Conservation (phyloP, 2,888 invertebrate genomes). For the Tinea semifulvella region DNA sequence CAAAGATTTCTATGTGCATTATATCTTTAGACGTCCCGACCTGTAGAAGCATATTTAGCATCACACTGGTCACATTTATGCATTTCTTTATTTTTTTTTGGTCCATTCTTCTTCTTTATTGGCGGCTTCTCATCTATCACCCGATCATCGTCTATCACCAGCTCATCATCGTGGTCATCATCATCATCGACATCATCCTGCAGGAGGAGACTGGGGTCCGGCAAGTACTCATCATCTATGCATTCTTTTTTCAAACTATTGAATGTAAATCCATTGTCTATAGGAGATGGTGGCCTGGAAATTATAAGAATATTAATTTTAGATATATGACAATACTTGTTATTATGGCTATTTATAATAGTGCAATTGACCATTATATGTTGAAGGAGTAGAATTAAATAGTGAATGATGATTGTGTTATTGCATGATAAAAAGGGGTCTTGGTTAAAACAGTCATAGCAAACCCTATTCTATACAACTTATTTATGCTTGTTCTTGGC, state of each 20-base stretch:
- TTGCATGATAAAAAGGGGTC: too few species aligned
- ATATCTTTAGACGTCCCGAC: too few species aligned
- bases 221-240: not conserved
- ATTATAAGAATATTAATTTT: too few species aligned
- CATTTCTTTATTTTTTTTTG: constrained; percentile 19
- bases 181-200: constrained; percentile 6
- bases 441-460: too few species aligned
- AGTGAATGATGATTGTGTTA: too few species aligned
- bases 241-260: not conserved
- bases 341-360: too few species aligned
- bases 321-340: too few species aligned
- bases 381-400: too few species aligned
- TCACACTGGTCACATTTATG: constrained; percentile 51
- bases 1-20: too few species aligned
- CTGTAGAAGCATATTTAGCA: constrained; percentile 43
- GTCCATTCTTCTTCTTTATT: not conserved
- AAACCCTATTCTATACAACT: too few species aligned
- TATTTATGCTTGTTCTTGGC: too few species aligned
- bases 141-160: not conserved
- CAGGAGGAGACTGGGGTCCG: not conserved
- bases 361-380: too few species aligned
- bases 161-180: not conserved
- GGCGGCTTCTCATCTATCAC: not conserved
- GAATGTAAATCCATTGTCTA: not conserved
- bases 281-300: not conserved